These are phyloP conservation scores for Nestor notabilis DNA, from an alignment of 2,113 vertebrate species.

Conservation along the genomic window DNA sequence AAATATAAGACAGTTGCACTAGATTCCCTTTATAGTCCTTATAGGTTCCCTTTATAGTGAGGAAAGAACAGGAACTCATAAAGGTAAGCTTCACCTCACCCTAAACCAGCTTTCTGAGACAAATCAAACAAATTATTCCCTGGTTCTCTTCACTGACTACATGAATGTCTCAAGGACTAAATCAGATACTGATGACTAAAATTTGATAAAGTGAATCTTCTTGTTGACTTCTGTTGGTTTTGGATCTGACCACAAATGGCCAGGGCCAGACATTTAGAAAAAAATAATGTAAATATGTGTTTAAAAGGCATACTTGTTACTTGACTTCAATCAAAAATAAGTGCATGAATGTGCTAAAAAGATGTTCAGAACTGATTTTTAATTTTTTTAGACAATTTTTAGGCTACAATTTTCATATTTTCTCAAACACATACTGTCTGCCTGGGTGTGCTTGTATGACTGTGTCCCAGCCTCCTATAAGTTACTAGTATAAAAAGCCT, in stretches of 20 bases:
- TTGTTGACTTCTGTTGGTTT: not conserved
- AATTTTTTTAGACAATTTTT: not conserved
- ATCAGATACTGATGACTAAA: not conserved
- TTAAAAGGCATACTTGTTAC: not conserved
- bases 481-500: not conserved
- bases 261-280: fast-evolving
- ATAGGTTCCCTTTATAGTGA: not conserved
- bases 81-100: not conserved
- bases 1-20: not conserved
- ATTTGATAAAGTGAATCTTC: not conserved
- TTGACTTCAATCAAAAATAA: not conserved
- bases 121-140: not conserved
- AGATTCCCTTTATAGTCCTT: not conserved
- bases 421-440: not conserved
- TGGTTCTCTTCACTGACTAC: not conserved
- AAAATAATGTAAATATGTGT: not conserved
- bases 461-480: not conserved
- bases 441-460: fast-evolving
- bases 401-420: not conserved
- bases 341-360: not conserved
- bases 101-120: not conserved
- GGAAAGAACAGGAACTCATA: not conserved
- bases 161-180: not conserved
- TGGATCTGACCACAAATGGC: not conserved
- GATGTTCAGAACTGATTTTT: not conserved